phyloP scores from a whole-genome alignment of 2,797 vertebrate species.

The Nannoperca australis region DNA sequence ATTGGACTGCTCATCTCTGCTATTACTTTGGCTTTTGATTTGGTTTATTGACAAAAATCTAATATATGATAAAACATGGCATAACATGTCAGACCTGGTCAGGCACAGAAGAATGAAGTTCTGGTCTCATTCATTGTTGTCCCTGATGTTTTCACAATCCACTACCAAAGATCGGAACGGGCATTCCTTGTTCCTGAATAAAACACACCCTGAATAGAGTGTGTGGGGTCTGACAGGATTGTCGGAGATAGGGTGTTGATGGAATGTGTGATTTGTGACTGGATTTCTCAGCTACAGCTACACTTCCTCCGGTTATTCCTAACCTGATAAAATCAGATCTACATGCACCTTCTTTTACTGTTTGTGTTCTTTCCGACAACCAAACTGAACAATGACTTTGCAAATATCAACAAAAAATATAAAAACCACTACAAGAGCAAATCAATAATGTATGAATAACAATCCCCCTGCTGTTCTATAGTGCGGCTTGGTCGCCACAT shows the following conservation, averaged over 20 bases:
- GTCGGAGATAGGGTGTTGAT: neutral
- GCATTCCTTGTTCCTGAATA: neutral
- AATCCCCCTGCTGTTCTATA: constrained; percentile 20
- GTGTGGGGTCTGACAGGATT: neutral
- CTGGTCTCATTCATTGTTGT: neutral
- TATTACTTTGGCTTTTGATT: neutral
- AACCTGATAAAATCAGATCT: constrained; percentile 27
- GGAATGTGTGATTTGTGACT: neutral
- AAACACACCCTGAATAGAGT: neutral
- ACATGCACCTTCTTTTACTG: neutral
- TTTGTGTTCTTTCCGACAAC: constrained; percentile 20
- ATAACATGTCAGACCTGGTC: neutral
- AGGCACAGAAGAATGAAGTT: neutral
- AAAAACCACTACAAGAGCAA: constrained; percentile 34
- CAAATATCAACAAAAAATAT: constrained; percentile 34
- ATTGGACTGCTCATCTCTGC: neutral
- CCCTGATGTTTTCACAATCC: neutral
- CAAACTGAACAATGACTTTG: constrained; percentile 21
- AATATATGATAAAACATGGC: neutral
- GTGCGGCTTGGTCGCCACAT: constrained; percentile 24
- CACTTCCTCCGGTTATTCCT: neutral
- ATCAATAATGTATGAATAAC: constrained; percentile 63
- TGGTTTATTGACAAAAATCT: neutral
- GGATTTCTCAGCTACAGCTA: neutral
- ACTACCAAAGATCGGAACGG: neutral